Percentiles rank a stretch among this genome's conserved stretches.
These are phyloP conservation scores for Auanema sp. DNA, from an alignment of 2,888 invertebrate genomes.

Conservation along the genomic window DNA sequence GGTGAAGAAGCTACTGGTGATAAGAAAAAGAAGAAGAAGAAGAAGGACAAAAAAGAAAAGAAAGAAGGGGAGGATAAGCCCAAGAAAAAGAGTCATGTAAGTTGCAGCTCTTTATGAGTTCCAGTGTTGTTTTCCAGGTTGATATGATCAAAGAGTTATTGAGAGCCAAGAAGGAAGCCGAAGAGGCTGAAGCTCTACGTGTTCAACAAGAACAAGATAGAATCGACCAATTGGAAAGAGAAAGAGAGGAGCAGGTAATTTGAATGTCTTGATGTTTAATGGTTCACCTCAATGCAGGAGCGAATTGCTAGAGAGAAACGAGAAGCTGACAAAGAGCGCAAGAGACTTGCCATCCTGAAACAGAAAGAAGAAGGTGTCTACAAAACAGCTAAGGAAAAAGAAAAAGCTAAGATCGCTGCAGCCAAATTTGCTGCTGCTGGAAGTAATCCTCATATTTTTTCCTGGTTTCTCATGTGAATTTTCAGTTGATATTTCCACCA, in stretches of 20 bases:
- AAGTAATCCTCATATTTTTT: constrained; percentile 26
- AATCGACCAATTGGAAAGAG: constrained; percentile 28
- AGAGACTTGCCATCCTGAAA: constrained; percentile 88
- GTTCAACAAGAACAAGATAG: constrained; percentile 75
- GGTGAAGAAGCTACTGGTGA: constrained; percentile 23
- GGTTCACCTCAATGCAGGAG: constrained; percentile 12
- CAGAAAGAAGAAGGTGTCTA: constrained; percentile 94
- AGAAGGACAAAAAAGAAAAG: constrained; percentile 39
- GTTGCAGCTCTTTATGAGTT: neutral
- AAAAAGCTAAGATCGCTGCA: constrained; percentile 82
- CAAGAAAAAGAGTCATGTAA: constrained; percentile 35
- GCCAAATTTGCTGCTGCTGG: constrained; percentile 39
- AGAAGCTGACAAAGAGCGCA: constrained; percentile 85
- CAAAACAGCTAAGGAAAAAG: constrained; percentile 88
- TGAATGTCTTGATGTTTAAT: neutral
- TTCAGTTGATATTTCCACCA: constrained; percentile 21
- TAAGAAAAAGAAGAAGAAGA: constrained; percentile 48
- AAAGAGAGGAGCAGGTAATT: constrained; percentile 41
- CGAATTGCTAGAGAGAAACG: constrained; percentile 75
- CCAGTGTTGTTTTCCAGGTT: constrained; percentile 11
- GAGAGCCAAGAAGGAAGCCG: constrained; percentile 72
- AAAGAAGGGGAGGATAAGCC: constrained; percentile 27
- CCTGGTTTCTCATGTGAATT: neutral
- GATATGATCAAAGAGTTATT: constrained; percentile 65
- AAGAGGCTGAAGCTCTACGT: constrained; percentile 66